Conservation (phyloP, 64 coral and sea anemone genomes). For the Trachythela sp. region DNA sequence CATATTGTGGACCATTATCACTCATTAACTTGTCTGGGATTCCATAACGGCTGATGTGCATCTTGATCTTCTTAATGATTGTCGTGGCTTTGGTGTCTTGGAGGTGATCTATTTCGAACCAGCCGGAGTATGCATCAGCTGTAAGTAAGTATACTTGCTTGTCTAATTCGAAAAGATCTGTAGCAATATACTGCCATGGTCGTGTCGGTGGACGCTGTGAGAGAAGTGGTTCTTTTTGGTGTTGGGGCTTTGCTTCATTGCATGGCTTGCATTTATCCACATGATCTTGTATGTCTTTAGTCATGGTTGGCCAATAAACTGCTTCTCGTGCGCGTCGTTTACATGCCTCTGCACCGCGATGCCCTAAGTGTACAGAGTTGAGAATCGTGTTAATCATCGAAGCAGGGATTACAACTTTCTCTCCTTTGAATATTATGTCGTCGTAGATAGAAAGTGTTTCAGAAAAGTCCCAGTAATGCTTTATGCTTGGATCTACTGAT, state of each 20-base stretch:
- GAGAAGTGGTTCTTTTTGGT: neutral
- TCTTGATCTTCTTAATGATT: constrained; percentile 33
- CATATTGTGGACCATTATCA: constrained; percentile 29
- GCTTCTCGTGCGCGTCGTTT: neutral
- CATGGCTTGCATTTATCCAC: neutral
- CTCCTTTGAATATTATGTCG: neutral
- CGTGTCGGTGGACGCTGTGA: neutral
- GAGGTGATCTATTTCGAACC: constrained; percentile 36
- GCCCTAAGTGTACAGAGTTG: neutral
- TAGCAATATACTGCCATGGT: constrained; percentile 27
- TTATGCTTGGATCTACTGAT: neutral
- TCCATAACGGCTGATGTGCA: neutral
- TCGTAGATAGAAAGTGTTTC: neutral
- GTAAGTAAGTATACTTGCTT: neutral
- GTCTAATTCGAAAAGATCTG: constrained; percentile 34
- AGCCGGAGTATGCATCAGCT: constrained; percentile 40
- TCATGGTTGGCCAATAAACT: neutral
- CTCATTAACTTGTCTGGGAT: constrained; percentile 32
- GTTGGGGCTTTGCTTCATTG: neutral
- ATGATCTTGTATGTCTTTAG: neutral
- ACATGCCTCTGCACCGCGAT: neutral
- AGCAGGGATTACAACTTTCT: neutral
- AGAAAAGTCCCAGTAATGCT: neutral
- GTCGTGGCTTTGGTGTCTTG: neutral
- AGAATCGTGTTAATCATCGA: neutral